Percentiles rank a stretch among this genome's conserved stretches.
phyloP scores from a whole-genome alignment of 2,888 invertebrate genomes.

The Melanchra persicariae region DNA sequence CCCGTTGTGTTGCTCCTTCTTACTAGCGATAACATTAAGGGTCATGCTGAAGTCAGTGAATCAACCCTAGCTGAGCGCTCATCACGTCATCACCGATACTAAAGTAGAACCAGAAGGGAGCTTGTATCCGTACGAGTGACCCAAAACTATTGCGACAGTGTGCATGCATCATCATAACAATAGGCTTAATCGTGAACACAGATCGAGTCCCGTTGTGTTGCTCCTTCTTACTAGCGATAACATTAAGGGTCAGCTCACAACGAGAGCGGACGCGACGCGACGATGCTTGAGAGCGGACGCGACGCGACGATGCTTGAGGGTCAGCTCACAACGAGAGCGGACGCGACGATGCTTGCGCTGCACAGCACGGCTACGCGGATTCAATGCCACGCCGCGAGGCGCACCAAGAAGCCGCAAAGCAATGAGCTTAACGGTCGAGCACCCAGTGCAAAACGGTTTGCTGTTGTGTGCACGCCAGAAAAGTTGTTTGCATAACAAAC shows the following conservation, averaged over 20 bases:
- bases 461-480: no score
- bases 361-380: no score
- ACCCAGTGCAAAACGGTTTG: no score
- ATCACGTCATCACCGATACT: background rate
- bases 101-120: background rate
- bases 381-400: no score
- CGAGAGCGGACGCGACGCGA: background rate
- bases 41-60: background rate
- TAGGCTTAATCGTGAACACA: background rate
- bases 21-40: no score
- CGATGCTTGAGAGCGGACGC: background rate
- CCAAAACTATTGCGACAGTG: background rate
- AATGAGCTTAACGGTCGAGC: no score
- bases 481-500: no score
- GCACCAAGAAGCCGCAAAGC: no score
- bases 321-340: background rate
- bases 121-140: background rate
- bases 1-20: no score
- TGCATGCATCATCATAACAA: background rate
- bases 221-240: background rate
- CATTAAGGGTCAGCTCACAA: background rate
- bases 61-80: slow-evolving; percentile 1
- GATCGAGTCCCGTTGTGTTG: background rate
- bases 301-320: background rate
- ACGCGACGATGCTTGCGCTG: background rate